Percentiles rank a stretch among this genome's conserved stretches.
Conservation (phyloP, 2,113 vertebrate genomes). For the Etheostoma cragini region DNA sequence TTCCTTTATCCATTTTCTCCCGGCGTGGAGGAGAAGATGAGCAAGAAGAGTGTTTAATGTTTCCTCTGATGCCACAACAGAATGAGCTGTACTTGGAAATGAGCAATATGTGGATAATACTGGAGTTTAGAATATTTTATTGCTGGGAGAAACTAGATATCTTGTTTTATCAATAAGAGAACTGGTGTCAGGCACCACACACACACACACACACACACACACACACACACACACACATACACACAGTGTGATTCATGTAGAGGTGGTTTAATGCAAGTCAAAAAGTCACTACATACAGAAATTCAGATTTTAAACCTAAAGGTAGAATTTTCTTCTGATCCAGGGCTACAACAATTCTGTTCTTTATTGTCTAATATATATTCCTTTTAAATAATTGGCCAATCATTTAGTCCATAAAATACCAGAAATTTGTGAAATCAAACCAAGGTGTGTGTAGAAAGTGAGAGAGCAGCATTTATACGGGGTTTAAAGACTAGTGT, state of each 20-base stretch:
- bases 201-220: neutral
- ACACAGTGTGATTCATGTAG: neutral
- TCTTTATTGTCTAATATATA: no score
- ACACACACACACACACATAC: neutral
- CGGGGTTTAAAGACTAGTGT: no score
- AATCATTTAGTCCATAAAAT: no score
- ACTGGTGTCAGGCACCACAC: slow-evolving; percentile 14
- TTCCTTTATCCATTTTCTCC: slow-evolving; percentile 55
- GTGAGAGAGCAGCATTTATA: no score
- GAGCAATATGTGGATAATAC: slow-evolving; percentile 58
- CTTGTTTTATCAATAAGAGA: slow-evolving; percentile 60
- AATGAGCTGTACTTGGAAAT: slow-evolving; percentile 63
- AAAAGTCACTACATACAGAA: neutral
- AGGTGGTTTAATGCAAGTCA: neutral
- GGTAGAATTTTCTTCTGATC: neutral
- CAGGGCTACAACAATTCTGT: neutral
- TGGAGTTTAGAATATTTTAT: slow-evolving; percentile 70
- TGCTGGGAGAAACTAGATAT: slow-evolving; percentile 54
- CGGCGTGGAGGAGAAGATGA: slow-evolving; percentile 66
- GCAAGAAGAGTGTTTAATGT: slow-evolving; percentile 72
- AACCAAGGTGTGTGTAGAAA: no score
- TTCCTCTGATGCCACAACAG: slow-evolving; percentile 70
- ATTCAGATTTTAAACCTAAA: neutral
- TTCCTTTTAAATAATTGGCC: no score
- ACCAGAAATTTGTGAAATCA: no score